These are phyloP conservation scores for Hirtodrosophila duncani DNA, from an alignment of 2,888 invertebrate genomes.

Conservation along the genomic window DNA sequence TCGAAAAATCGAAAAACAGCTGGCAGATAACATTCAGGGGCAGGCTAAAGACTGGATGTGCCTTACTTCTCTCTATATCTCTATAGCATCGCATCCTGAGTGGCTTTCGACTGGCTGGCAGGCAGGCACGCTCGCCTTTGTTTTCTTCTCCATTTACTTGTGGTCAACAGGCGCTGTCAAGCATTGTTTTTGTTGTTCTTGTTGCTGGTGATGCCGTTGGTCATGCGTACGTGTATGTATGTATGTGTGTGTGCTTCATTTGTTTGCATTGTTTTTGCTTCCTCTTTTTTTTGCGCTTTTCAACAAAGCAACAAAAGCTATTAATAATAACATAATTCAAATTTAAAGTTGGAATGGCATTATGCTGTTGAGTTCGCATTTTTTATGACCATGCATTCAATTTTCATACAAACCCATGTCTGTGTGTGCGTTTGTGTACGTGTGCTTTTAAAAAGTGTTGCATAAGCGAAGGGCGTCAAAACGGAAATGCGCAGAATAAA, in stretches of 20 bases:
- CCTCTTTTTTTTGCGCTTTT: constrained; percentile 6
- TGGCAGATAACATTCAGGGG: too few relatives aligned
- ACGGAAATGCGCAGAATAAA: too few relatives aligned
- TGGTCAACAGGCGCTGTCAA: constrained; percentile 53
- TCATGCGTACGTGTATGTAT: constrained; percentile 3
- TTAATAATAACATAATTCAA: constrained; percentile 30
- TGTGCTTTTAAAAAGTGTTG: too few relatives aligned
- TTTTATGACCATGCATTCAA: too few relatives aligned
- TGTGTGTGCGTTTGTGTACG: too few relatives aligned
- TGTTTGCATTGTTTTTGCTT: constrained; percentile 9
- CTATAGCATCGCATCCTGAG: constrained; percentile 21
- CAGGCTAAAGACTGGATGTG: too few relatives aligned
- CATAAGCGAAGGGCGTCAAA: too few relatives aligned
- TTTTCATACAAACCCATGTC: too few relatives aligned
- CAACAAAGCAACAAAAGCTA: constrained; percentile 36
- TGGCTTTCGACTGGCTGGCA: constrained; percentile 11
- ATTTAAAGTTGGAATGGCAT: constrained; percentile 19
- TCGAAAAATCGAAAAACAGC: too few relatives aligned
- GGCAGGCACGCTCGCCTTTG: background rate
- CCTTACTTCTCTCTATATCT: too few relatives aligned
- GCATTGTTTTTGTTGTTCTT: constrained; percentile 43
- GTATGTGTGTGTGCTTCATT: constrained; percentile 3
- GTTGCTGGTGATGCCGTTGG: background rate
- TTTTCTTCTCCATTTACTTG: constrained; percentile 4
- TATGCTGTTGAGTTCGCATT: background rate